phyloP scores from a whole-genome alignment of 2,797 vertebrate species.

The Syndactyla subalaris region DNA sequence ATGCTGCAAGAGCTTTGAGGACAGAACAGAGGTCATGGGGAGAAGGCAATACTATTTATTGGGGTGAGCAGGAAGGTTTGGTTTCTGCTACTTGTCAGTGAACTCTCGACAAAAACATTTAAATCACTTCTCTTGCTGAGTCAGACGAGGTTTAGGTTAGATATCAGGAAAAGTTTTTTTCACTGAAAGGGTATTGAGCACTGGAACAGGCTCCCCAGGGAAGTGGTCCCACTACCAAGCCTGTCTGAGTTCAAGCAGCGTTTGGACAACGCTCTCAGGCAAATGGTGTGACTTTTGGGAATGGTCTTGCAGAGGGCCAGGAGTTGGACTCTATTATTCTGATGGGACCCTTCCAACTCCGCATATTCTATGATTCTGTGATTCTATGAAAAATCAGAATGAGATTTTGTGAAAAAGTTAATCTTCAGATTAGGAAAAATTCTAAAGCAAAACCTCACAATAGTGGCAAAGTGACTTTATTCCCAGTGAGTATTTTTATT shows the following conservation, averaged over 20 bases:
- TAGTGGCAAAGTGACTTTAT: neutral
- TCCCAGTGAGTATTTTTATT: neutral
- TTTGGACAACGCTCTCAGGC: neutral
- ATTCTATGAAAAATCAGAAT: neutral
- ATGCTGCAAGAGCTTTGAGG: neutral
- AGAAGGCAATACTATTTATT: neutral
- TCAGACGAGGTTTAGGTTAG: neutral
- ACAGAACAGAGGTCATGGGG: no score
- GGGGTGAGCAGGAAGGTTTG: rapidly evolving
- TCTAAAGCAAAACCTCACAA: neutral
- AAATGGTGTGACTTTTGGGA: neutral
- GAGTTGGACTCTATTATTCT: neutral
- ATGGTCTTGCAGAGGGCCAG: neutral
- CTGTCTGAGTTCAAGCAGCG: neutral
- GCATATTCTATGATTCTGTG: neutral
- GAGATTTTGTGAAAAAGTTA: neutral
- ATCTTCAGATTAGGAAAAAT: neutral
- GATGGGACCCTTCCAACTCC: neutral
- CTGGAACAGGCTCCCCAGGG: neutral
- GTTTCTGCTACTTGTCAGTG: neutral
- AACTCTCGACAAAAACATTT: neutral
- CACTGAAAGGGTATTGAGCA: neutral
- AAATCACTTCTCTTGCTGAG: neutral
- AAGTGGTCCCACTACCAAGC: neutral
- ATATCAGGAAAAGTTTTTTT: neutral